Conservation (phyloP, 1,140 invertebrate species). For the Triops cancriformis region DNA sequence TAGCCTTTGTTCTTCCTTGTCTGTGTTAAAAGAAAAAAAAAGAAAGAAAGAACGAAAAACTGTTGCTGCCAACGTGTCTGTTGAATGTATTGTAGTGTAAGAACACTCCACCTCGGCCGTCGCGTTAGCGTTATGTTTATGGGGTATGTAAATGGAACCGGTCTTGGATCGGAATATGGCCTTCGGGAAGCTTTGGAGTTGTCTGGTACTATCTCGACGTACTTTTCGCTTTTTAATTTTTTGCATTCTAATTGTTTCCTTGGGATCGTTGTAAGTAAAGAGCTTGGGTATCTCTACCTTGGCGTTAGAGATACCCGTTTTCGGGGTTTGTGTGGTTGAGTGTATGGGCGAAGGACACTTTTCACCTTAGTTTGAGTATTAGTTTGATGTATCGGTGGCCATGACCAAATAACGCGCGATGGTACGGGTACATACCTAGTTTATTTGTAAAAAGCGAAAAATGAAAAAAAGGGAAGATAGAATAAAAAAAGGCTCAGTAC, state of each 20-base stretch:
- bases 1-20: background rate
- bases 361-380: background rate
- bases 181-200: background rate
- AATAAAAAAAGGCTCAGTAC: too few relatives aligned
- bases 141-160: background rate
- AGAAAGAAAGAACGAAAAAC: too few relatives aligned
- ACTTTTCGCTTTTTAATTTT: background rate
- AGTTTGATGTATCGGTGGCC: background rate
- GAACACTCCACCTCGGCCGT: background rate
- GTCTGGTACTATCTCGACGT: background rate
- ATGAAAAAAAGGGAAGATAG: background rate
- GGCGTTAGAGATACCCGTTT: too few relatives aligned
- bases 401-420: slow-evolving; percentile 1
- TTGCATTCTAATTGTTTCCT: background rate
- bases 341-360: background rate
- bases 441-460: background rate
- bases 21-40: background rate
- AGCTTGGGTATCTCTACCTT: too few relatives aligned
- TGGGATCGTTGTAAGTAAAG: background rate
- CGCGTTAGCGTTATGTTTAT: background rate
- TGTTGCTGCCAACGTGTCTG: background rate
- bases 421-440: background rate
- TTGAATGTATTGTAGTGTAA: background rate
- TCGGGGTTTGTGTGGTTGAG: background rate
- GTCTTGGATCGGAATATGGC: background rate